Evolutionary conservation across 2,797 vertebrate genomes (phyloP).

Genomic region (Microcaecilia unicolor): DNA sequence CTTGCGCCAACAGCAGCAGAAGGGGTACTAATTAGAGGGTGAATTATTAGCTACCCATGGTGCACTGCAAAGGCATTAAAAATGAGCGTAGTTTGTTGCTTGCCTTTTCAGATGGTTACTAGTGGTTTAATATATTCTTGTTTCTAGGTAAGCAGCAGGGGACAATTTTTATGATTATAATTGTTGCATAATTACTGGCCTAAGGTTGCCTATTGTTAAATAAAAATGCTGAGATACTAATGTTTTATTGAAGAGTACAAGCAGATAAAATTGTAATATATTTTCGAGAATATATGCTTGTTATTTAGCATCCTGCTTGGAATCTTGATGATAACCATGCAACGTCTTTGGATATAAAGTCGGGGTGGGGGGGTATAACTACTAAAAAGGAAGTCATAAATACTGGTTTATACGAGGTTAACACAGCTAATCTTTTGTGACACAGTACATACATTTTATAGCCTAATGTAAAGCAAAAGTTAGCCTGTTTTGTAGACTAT

Average conservation of each 20-base stretch:
- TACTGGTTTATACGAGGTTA: not conserved
- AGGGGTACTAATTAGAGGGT: slow-evolving; percentile 72
- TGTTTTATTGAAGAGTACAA: slow-evolving; percentile 67
- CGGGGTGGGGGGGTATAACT: too few relatives aligned
- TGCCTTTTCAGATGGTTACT: slow-evolving; percentile 44
- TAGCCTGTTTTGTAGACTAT: too few relatives aligned
- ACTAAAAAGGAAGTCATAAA: slow-evolving; percentile 17
- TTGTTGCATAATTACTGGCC: slow-evolving; percentile 68
- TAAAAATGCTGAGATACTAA: slow-evolving; percentile 62
- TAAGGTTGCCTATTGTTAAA: slow-evolving; percentile 68
- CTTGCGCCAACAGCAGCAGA: slow-evolving; percentile 61
- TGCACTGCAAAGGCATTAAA: slow-evolving; percentile 68
- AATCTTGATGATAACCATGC: slow-evolving; percentile 46
- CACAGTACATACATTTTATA: too few relatives aligned
- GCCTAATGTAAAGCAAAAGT: too few relatives aligned
- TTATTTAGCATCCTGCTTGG: slow-evolving; percentile 41
- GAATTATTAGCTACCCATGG: slow-evolving; percentile 74
- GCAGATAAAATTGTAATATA: slow-evolving; percentile 58
- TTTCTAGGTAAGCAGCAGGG: slow-evolving; percentile 63
- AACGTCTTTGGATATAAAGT: slow-evolving; percentile 2
- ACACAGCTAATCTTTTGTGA: too few relatives aligned
- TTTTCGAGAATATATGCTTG: slow-evolving; percentile 46
- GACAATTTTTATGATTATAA: slow-evolving; percentile 65
- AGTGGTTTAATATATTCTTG: slow-evolving; percentile 61
- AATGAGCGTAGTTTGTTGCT: slow-evolving; percentile 57